Evolutionary conservation across 2,797 vertebrate species (phyloP), one percentile per base, ranked within the genome.

Genomic region (Brachyalestes nurse): DNA sequence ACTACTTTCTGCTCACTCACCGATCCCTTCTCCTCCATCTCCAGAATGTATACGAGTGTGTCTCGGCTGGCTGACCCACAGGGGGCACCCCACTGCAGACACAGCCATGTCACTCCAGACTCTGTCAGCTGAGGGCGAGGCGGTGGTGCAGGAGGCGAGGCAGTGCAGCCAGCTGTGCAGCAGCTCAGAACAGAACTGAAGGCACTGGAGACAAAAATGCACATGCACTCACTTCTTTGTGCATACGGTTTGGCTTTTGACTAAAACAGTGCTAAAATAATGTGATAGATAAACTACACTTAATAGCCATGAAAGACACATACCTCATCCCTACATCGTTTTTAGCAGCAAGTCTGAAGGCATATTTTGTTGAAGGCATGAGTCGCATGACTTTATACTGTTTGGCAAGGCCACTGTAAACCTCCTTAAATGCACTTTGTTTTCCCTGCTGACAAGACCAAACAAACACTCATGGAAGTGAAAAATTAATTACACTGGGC

Each of bases 241-340:
- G 14, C 6, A 6, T 6, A 16, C 4, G 7, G 14, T 6, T 66
- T 9, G 38, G 64, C 16, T 3, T 4, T n/a, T 19, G 17, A n/a
- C 2, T 7, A 38, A 45, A 45, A 10, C 3, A 47, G 12, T 8
- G 45, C 12, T 25, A 4, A 28, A 62, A 62, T 38, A 64, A 7
- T 40, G 38, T 34, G 38, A 34, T 64, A 17, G 16, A 40, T 38
- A 17, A 62, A 12, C 58, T 64, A 17, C 12, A 64, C 7, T 64
- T 38, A 65, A 65, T 10, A 19, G 34, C 16, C 19, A 17, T 9
- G 28, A 2, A 16, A 6, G 14, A 8, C 10, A 72, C 80, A 3
- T 91, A 95, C 95, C 94, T 96, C 90, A 91, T 90, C 70, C 94
- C 95, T 19, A 95, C 92, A 73, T 93, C 90, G 7, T 95, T 96